phyloP scores from a whole-genome alignment of 2,888 invertebrate species.

The Fabriciana adippe region DNA sequence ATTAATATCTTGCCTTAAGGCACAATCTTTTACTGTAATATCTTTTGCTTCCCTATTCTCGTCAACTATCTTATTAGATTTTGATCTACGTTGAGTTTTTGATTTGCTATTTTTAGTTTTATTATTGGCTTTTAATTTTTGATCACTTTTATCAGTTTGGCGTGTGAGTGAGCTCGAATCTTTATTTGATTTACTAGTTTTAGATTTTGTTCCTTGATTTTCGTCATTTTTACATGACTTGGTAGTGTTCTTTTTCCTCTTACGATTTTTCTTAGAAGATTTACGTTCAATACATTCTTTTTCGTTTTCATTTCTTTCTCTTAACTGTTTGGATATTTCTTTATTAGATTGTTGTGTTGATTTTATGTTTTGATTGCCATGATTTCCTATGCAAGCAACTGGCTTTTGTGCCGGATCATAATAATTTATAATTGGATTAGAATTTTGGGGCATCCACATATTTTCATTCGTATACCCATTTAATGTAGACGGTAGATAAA shows the following conservation, averaged over 20 bases:
- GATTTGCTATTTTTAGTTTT: neutral
- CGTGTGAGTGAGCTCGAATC: neutral
- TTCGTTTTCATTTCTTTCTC: neutral
- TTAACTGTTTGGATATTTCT: neutral
- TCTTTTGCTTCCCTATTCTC: constrained; percentile 9
- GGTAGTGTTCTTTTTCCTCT: neutral
- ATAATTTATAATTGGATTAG: neutral
- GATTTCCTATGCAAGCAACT: neutral
- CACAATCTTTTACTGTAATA: neutral
- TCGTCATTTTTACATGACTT: neutral
- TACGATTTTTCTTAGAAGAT: neutral
- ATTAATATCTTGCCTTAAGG: constrained; percentile 5
- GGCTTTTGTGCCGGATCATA: neutral
- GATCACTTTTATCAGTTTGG: neutral
- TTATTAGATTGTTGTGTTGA: neutral
- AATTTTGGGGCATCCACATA: neutral
- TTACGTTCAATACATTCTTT: neutral
- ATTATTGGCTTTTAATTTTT: constrained; percentile 5
- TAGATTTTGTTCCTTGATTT: neutral
- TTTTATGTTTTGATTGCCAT: neutral
- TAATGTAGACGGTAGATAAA: neutral
- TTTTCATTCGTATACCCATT: neutral
- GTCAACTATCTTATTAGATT: constrained; percentile 9
- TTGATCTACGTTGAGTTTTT: constrained; percentile 8
- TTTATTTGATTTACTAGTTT: neutral